Base-by-base conservation (phyloP, 2,888 invertebrate species). In the Colostygia pectinataria region DNA sequence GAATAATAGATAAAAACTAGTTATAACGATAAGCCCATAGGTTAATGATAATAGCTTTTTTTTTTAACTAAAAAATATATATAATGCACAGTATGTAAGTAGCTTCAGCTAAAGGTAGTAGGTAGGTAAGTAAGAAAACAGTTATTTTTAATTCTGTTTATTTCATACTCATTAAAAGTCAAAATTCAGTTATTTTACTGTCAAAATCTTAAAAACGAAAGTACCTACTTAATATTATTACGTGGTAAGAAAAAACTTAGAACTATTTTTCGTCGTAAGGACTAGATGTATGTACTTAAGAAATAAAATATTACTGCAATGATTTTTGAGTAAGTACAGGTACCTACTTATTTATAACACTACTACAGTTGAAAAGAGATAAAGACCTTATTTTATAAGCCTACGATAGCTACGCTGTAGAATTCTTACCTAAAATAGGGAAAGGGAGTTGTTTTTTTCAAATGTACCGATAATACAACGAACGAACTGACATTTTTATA, bases 251-350 rank as follows among this genome's bases (percentile, higher is more conserved):
- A 44, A 44, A 43, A 36, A 15, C 24, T 37, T 37, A 44, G 4
- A 24, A 15, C 10, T 31, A 31, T 31, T 7, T 37, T 31, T 44
- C 37, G 44, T 18, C 43, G 20, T 34, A 34, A 38, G 33, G 49
- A 50, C 49, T 44, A 44, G 44, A 44, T 29, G 6, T 43, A 20
- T 32, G 48, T 43, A 38, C 43, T 38, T 43, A 38, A 7, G 1
- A 45, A 18, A 40, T 28, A 24, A 31, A 6, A 10, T 31, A 15
- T 15, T 10, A 12, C 1, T 13, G 7, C 10, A 25, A 31, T 9
- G 18, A 18, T 8, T 28, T 14, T 43, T 36, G 43, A 44, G 36
- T 44, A 20, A 6, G 4, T 20, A 20, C n/a, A n/a, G 1, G 20
- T 20, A 20, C 6, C 5, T 18, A 18, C 18, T 18, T 18, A 43